These are phyloP conservation scores for Dasypogon diadema DNA, from an alignment of 2,888 invertebrate species.

Conservation along the genomic window DNA sequence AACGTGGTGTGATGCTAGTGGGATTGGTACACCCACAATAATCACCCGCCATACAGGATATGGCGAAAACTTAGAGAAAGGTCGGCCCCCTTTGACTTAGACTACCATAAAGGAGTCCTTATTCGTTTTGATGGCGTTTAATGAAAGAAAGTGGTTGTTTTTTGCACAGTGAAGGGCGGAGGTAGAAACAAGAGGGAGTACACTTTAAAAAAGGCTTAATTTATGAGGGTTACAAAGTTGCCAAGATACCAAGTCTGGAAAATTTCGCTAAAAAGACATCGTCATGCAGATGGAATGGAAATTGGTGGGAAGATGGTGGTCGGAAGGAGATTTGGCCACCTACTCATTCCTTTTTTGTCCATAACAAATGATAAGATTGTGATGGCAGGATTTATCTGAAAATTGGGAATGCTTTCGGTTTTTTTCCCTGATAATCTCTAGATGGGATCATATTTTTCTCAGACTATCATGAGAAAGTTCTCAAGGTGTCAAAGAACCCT, in stretches of 20 bases:
- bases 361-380: not conserved
- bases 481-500: not conserved
- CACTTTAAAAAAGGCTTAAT: conserved; percentile 37
- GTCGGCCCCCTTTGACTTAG: conserved; percentile 11
- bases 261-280: conserved; percentile 20
- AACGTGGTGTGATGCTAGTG: no score
- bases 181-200: not conserved
- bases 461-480: not conserved
- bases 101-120: not conserved
- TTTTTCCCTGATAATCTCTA: no score
- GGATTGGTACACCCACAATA: not conserved
- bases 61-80: not conserved
- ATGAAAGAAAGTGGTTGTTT: not conserved
- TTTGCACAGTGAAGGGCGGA: not conserved
- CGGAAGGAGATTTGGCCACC: not conserved
- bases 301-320: no score
- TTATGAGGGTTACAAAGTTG: conserved; percentile 39
- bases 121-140: conserved; percentile 11
- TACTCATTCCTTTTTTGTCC: not conserved
- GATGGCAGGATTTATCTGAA: not conserved
- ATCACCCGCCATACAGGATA: not conserved
- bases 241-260: no score
- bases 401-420: not conserved
- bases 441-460: no score
- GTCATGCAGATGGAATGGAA: not conserved